Evolutionary conservation across 2,113 vertebrate genomes (phyloP).

Genomic region (Ivindomyrus marchei): DNA sequence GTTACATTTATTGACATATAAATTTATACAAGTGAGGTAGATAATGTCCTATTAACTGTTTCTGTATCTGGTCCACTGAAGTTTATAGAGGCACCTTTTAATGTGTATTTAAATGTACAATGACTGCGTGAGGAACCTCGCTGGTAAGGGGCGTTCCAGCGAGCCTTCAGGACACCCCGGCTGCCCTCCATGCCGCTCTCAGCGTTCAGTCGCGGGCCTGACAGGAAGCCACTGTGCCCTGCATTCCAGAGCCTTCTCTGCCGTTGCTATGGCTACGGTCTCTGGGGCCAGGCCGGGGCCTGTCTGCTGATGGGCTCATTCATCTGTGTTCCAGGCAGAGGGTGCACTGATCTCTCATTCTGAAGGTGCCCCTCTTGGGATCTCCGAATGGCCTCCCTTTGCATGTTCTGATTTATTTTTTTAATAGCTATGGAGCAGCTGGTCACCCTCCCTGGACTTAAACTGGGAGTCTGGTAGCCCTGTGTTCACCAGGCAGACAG

Average conservation of each 20-base stretch:
- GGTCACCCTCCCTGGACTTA: neutral
- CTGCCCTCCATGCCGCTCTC: neutral
- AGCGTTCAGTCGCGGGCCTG: neutral
- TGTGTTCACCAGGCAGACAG: neutral
- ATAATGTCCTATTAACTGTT: neutral
- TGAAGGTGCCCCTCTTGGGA: neutral
- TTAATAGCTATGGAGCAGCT: neutral
- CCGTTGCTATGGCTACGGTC: slow-evolving; percentile 22
- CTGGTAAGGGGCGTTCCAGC: too few species aligned
- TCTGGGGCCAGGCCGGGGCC: neutral
- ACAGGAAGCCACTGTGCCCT: slow-evolving; percentile 4
- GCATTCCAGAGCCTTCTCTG: slow-evolving; percentile 19
- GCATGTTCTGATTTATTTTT: neutral
- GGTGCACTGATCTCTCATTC: slow-evolving; percentile 3
- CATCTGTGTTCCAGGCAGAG: neutral
- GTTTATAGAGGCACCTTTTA: neutral
- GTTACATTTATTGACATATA: neutral
- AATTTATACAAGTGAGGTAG: neutral
- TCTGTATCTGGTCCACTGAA: neutral
- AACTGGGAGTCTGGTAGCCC: neutral
- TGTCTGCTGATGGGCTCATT: slow-evolving; percentile 6
- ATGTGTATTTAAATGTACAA: neutral
- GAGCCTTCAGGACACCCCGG: neutral
- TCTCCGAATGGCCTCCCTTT: neutral
- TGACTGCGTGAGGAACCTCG: neutral